A percentile compares a stretch with the other conserved stretches of the same genome.
Evolutionary conservation across 2,888 invertebrate species (phyloP).

Genomic region (Melikaiella ostensackeni): DNA sequence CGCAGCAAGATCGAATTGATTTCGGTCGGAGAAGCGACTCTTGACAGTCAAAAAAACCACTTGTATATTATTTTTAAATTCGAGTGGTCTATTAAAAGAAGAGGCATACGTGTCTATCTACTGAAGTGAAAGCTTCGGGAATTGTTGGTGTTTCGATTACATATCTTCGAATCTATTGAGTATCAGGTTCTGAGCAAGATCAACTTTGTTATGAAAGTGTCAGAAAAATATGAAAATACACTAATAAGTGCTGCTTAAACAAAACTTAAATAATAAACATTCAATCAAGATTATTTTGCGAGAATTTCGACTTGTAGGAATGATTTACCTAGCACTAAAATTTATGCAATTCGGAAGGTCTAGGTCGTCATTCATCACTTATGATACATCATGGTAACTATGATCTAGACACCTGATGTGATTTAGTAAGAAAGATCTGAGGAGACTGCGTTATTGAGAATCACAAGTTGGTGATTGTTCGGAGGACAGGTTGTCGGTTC

Average conservation of each 20-base stretch:
- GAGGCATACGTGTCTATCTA: background rate
- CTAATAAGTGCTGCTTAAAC: background rate
- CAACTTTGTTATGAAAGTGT: background rate
- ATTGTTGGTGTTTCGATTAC: slow-evolving; percentile 8
- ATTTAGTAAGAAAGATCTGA: slow-evolving; percentile 16
- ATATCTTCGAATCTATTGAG: slow-evolving; percentile 6
- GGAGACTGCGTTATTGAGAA: slow-evolving; percentile 55
- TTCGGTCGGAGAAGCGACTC: slow-evolving; percentile 14
- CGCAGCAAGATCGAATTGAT: slow-evolving; percentile 10
- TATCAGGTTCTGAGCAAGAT: background rate
- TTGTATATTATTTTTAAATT: slow-evolving; percentile 26
- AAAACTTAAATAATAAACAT: background rate
- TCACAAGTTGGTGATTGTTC: slow-evolving; percentile 62
- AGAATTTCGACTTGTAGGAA: background rate
- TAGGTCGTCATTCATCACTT: slow-evolving; percentile 23
- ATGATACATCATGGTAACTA: slow-evolving; percentile 12
- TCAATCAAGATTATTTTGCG: background rate
- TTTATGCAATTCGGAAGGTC: slow-evolving; percentile 34
- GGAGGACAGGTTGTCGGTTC: slow-evolving; percentile 59
- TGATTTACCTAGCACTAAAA: background rate
- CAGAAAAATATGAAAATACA: background rate
- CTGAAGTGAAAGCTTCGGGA: slow-evolving; percentile 8
- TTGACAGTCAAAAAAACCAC: slow-evolving; percentile 20
- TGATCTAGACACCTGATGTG: slow-evolving; percentile 31
- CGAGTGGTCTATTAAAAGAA: slow-evolving; percentile 27